phyloP scores from a whole-genome alignment of 2,113 vertebrate genomes.

The Arothron firmamentum region DNA sequence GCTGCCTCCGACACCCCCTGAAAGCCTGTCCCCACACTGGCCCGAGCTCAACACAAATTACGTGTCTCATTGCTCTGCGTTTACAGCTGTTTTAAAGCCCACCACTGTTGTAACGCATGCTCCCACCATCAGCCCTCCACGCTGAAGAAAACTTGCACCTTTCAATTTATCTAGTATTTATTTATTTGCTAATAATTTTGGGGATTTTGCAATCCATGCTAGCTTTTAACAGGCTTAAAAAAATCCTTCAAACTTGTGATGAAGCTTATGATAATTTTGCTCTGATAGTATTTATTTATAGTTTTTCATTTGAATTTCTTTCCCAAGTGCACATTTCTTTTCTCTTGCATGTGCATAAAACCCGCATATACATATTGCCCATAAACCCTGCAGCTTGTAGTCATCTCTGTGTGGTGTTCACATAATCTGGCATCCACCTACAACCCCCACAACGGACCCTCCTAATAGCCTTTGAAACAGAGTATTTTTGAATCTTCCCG shows the following conservation, averaged over 20 bases:
- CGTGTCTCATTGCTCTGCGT: constrained; percentile 73
- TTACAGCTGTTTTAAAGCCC: constrained; percentile 68
- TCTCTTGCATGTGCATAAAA: constrained; percentile 1
- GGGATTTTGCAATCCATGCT: constrained; percentile 71
- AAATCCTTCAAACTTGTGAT: too few species aligned
- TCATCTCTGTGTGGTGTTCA: constrained; percentile 70
- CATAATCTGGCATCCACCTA: constrained; percentile 68
- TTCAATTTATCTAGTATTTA: too few species aligned
- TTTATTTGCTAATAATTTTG: constrained; percentile 80
- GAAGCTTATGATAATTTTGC: too few species aligned
- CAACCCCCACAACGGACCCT: constrained; percentile 63
- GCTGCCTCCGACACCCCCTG: constrained; percentile 65
- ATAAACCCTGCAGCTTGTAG: constrained; percentile 64
- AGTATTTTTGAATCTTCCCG: constrained; percentile 34
- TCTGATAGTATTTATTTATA: too few species aligned
- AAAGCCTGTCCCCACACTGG: constrained; percentile 70
- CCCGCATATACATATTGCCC: background rate
- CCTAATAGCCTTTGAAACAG: constrained; percentile 51
- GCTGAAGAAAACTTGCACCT: too few species aligned
- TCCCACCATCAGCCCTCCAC: constrained; percentile 14
- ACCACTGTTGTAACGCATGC: constrained; percentile 37
- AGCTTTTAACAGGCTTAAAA: background rate
- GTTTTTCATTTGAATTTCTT: background rate
- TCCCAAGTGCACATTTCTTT: background rate
- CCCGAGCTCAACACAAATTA: constrained; percentile 67